These are phyloP conservation scores for Nilaparvata lugens DNA, from an alignment of 1,140 invertebrate species.

Conservation along the genomic window DNA sequence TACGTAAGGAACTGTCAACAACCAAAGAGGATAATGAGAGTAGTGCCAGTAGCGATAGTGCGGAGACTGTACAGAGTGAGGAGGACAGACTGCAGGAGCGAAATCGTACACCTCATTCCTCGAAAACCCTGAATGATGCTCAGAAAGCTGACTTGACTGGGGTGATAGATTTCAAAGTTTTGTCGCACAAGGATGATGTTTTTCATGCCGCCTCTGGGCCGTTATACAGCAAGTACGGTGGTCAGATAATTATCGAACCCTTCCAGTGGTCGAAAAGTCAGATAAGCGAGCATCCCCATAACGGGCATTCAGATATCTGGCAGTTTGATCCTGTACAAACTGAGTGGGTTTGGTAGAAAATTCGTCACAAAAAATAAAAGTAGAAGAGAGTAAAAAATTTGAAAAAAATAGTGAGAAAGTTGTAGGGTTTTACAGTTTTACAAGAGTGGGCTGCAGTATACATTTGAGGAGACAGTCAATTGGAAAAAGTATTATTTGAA, in stretches of 20 bases:
- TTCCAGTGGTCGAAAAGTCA: slow-evolving; percentile 65
- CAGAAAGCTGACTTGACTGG: slow-evolving; percentile 15
- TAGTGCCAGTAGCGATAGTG: neutral
- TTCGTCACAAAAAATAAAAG: too few relatives aligned
- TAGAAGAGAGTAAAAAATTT: too few relatives aligned
- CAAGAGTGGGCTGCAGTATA: too few relatives aligned
- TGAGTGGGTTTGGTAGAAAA: slow-evolving; percentile 41
- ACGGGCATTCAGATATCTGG: slow-evolving; percentile 68
- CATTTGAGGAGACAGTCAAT: too few relatives aligned
- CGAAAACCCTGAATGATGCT: neutral
- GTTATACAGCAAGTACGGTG: slow-evolving; percentile 22
- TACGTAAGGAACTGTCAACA: slow-evolving; percentile 1
- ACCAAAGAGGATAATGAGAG: neutral
- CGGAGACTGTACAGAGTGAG: neutral
- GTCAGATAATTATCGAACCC: slow-evolving; percentile 31
- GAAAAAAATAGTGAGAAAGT: too few relatives aligned
- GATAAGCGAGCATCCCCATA: slow-evolving; percentile 51
- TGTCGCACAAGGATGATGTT: slow-evolving; percentile 1
- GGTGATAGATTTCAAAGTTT: slow-evolving; percentile 25
- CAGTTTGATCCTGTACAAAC: slow-evolving; percentile 51
- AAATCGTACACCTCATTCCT: neutral
- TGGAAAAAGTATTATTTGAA: too few relatives aligned
- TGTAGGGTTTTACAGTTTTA: too few relatives aligned
- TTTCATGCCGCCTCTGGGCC: slow-evolving; percentile 24
- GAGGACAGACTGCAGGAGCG: neutral